phyloP scores from a whole-genome alignment of 2,113 vertebrate genomes.

The Corvus cornix region DNA sequence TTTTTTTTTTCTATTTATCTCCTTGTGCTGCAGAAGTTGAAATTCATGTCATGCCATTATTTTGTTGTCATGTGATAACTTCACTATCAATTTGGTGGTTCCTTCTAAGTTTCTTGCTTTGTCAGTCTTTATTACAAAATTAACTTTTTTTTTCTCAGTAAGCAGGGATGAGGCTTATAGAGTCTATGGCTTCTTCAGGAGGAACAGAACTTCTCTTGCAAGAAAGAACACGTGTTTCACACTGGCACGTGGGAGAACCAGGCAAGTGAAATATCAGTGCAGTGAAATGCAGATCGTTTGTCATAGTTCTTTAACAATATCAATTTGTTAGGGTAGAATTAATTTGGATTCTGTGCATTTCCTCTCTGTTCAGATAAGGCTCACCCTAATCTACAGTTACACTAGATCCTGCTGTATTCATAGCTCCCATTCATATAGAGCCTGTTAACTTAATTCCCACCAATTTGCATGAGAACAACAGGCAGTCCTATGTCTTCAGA shows the following conservation, averaged over 20 bases:
- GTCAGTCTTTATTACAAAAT: neutral
- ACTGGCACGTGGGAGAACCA: neutral
- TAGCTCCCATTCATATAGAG: neutral
- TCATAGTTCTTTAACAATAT: neutral
- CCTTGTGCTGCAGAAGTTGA: neutral
- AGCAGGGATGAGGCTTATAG: neutral
- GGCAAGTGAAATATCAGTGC: neutral
- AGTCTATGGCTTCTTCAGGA: neutral
- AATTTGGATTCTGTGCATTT: neutral
- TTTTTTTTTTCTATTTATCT: neutral
- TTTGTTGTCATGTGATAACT: neutral
- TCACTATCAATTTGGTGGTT: neutral
- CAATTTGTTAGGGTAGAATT: neutral
- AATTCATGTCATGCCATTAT: neutral
- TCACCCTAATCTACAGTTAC: neutral
- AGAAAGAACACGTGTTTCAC: neutral
- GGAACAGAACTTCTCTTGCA: neutral
- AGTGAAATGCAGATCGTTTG: neutral
- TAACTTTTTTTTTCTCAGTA: neutral
- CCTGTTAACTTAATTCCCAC: neutral
- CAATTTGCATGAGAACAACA: neutral
- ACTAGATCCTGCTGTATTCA: neutral
- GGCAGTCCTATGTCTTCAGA: neutral
- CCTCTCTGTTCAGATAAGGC: neutral
- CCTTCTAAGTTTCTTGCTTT: neutral